A percentile compares a stretch with the other conserved stretches of the same genome.
These are phyloP conservation scores for Papilio polyxenes DNA, from an alignment of 1,140 invertebrate genomes.

Conservation along the genomic window DNA sequence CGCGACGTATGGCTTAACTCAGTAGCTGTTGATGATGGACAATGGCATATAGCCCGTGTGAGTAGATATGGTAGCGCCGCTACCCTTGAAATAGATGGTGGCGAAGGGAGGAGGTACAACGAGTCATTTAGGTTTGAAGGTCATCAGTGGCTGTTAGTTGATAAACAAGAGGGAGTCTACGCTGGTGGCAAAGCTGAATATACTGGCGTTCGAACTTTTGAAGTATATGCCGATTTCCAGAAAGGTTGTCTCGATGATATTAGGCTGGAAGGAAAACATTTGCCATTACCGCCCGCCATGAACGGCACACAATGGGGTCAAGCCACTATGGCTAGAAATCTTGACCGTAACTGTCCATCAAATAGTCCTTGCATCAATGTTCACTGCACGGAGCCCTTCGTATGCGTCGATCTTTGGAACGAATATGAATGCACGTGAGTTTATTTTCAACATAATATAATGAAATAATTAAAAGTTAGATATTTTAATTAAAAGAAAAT, in stretches of 20 bases:
- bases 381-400: conserved; percentile 94
- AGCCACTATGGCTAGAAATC: conserved; percentile 93
- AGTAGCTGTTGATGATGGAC: conserved; percentile 95
- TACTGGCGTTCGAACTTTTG: conserved; percentile 94
- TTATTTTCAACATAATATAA: conserved; percentile 46
- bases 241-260: conserved; percentile 86
- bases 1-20: conserved; percentile 94
- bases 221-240: conserved; percentile 97
- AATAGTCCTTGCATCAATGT: conserved; percentile 96
- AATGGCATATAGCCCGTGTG: conserved; percentile 97
- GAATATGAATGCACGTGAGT: conserved; percentile 98
- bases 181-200: conserved; percentile 97
- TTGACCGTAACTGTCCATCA: conserved; percentile 94
- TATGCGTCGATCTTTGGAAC: conserved; percentile 98
- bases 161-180: conserved; percentile 97
- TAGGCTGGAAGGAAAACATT: conserved; percentile 93
- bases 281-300: conserved; percentile 95
- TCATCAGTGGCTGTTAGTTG: conserved; percentile 94
- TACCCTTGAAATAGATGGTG: conserved; percentile 96
- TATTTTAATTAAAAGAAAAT: background rate
- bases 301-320: conserved; percentile 97
- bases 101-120: conserved; percentile 96
- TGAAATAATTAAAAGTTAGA: background rate
- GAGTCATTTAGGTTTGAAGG: conserved; percentile 95
- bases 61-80: conserved; percentile 95